Conservation (phyloP, 1,140 invertebrate species). For the Brachionus koreanus region DNA sequence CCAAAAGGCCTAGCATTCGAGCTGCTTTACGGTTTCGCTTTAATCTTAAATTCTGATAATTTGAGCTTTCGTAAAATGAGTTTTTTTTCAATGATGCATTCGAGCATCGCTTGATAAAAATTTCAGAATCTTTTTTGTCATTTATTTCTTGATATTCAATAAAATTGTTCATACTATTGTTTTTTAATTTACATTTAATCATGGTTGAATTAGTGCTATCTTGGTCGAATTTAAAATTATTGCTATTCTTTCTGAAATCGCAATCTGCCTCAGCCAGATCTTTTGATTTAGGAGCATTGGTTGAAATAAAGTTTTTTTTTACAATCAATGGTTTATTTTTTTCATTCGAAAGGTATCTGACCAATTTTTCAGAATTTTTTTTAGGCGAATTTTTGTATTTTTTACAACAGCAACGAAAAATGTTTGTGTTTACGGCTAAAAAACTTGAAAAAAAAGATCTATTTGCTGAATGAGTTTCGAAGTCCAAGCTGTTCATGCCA, state of each 20-base stretch:
- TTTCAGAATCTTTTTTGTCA: not conserved
- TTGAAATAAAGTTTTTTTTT: not conserved
- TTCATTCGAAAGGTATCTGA: not conserved
- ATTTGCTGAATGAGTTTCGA: not conserved
- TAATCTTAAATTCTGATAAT: constrained; percentile 32
- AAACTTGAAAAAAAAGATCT: not conserved
- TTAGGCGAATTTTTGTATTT: not conserved
- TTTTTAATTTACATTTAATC: not conserved
- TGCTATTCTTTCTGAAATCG: constrained; percentile 17
- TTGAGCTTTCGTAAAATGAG: not conserved
- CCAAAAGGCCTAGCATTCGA: constrained; percentile 30
- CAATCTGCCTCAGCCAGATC: not conserved
- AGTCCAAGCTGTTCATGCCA: not conserved
- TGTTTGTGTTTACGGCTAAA: too few species aligned
- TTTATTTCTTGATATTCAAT: constrained; percentile 12
- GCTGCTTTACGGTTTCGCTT: constrained; percentile 39
- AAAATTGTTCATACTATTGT: constrained; percentile 32
- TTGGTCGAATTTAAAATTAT: not conserved
- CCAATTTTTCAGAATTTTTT: not conserved
- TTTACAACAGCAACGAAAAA: not conserved
- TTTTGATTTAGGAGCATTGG: not conserved
- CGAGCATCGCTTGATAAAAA: not conserved
- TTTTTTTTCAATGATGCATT: not conserved
- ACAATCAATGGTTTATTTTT: not conserved
- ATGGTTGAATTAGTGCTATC: constrained; percentile 6